phyloP scores from a whole-genome alignment of 2,113 vertebrate genomes.

The Delphinus delphis region DNA sequence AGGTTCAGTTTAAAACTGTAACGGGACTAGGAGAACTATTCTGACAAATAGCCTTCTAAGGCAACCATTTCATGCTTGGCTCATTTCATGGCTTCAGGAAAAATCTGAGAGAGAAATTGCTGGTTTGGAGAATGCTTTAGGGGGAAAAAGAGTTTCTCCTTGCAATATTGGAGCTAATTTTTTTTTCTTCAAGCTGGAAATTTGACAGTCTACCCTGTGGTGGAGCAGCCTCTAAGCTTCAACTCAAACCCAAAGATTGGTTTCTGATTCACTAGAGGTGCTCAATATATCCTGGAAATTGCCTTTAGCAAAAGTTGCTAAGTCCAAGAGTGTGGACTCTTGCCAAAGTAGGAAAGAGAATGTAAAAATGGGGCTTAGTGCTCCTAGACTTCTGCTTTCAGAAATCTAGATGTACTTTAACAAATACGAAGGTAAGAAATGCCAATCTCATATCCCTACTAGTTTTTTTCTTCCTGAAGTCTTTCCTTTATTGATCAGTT shows the following conservation, averaged over 20 bases:
- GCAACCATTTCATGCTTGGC: background rate
- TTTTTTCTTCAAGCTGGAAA: background rate
- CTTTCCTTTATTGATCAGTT: background rate
- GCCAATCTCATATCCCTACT: background rate
- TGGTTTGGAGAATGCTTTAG: conserved; percentile 16
- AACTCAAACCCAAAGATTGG: background rate
- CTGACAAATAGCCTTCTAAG: background rate
- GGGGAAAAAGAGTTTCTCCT: background rate
- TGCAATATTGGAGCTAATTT: background rate
- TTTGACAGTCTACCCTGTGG: background rate
- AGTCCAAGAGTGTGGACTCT: background rate
- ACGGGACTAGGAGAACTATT: background rate
- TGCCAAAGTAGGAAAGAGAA: background rate
- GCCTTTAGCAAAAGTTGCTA: background rate
- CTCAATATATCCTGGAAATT: background rate
- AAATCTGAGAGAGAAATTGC: background rate
- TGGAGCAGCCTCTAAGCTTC: background rate
- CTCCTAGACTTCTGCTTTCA: background rate
- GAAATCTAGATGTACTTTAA: background rate
- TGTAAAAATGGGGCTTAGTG: background rate
- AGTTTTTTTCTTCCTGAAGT: background rate
- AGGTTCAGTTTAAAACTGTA: background rate
- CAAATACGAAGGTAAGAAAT: background rate
- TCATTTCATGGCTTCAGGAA: conserved; percentile 13
- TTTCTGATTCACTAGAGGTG: background rate